These are phyloP conservation scores for Columba guinea DNA, from an alignment of 2,797 vertebrate species.

Conservation along the genomic window DNA sequence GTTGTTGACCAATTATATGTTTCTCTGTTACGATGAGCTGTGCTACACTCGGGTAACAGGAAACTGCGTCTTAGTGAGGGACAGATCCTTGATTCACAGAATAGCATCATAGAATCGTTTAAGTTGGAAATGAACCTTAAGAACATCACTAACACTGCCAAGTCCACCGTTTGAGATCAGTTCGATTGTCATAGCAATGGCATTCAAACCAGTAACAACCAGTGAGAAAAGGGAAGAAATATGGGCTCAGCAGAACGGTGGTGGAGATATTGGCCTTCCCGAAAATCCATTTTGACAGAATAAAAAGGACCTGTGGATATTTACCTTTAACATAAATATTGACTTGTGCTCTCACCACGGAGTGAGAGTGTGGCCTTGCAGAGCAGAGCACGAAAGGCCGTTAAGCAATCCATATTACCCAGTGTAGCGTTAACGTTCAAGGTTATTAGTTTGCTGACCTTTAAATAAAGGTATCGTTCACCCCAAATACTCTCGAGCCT, in stretches of 20 bases:
- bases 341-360: background rate
- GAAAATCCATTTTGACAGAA: fast-evolving
- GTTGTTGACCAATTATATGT: background rate
- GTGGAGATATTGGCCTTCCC: background rate
- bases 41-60: background rate
- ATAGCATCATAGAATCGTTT: too few species aligned
- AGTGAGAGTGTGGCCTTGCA: background rate
- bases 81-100: background rate
- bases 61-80: background rate
- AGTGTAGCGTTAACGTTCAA: background rate
- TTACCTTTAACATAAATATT: background rate
- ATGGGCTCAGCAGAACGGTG: background rate
- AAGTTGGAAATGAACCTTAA: too few species aligned
- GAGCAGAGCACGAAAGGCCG: background rate
- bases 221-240: background rate
- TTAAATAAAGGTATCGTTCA: background rate
- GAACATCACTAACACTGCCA: too few species aligned
- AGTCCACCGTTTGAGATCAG: background rate
- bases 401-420: background rate
- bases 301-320: background rate
- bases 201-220: background rate
- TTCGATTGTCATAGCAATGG: background rate
- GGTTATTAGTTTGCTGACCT: background rate
- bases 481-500: background rate
- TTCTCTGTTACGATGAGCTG: background rate